Percentiles rank a stretch among this genome's conserved stretches.
phyloP scores from a whole-genome alignment of 1,140 invertebrate genomes.

The Drosophila melanica region DNA sequence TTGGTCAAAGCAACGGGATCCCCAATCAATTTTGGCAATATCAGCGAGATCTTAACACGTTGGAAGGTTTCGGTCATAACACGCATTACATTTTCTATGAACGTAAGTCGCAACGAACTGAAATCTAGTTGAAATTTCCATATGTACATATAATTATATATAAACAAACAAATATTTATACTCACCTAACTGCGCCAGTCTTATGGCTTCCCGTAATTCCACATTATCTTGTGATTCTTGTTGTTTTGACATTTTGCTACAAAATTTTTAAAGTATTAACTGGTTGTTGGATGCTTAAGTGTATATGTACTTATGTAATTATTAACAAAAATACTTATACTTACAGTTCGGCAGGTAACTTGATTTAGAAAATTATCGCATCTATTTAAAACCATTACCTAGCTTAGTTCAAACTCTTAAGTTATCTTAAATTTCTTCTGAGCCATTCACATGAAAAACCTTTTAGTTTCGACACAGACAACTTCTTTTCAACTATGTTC shows the following conservation, averaged over 20 bases:
- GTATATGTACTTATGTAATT: not conserved
- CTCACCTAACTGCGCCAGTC: slow-evolving; percentile 1
- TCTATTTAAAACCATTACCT: too few species aligned
- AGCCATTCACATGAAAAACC: too few species aligned
- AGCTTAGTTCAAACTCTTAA: too few species aligned
- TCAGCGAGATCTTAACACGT: slow-evolving; percentile 59
- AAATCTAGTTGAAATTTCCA: slow-evolving; percentile 39
- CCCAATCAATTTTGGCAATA: slow-evolving; percentile 50
- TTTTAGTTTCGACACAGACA: too few species aligned
- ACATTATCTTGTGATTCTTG: not conserved
- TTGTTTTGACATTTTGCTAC: not conserved
- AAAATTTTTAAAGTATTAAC: not conserved
- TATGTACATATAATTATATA: not conserved
- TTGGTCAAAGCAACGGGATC: slow-evolving; percentile 11
- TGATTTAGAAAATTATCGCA: not conserved
- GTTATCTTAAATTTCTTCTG: too few species aligned
- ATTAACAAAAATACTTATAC: not conserved
- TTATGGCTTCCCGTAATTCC: not conserved
- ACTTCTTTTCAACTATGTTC: too few species aligned
- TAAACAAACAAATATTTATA: too few species aligned
- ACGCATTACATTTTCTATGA: slow-evolving; percentile 43
- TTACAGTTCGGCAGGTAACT: not conserved
- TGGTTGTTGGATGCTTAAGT: not conserved
- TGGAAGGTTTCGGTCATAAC: slow-evolving; percentile 42
- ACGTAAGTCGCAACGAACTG: slow-evolving; percentile 15